phyloP scores from a whole-genome alignment of 2,888 invertebrate species.

The Chrysina gloriosa region DNA sequence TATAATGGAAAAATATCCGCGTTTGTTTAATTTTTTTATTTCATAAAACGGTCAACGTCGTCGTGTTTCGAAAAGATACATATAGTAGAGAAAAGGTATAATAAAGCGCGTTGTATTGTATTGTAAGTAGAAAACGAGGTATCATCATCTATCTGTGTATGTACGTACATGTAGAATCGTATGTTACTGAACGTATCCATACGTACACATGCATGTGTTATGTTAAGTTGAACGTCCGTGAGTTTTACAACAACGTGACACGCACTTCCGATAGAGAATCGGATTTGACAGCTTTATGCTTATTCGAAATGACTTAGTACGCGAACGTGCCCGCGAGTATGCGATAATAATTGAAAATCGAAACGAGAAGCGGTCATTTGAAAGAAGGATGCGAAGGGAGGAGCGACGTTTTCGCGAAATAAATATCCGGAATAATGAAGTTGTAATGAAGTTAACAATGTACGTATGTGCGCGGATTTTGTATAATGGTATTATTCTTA shows the following conservation, averaged over 20 bases:
- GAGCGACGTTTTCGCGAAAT: too few relatives aligned
- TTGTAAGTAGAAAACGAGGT: neutral
- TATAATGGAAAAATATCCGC: neutral
- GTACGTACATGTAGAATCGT: neutral
- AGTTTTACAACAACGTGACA: constrained; percentile 40
- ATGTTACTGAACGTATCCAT: neutral
- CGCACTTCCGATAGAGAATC: constrained; percentile 51
- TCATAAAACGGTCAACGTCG: too few relatives aligned
- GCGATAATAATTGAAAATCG: constrained; percentile 6
- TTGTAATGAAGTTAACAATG: too few relatives aligned
- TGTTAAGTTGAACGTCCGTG: constrained; percentile 22
- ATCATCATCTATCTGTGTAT: neutral
- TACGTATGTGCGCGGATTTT: too few relatives aligned
- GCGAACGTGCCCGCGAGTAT: neutral
- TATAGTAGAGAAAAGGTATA: constrained; percentile 14
- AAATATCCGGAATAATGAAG: too few relatives aligned
- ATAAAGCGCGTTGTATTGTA: neutral
- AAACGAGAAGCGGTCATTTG: neutral
- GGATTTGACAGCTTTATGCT: constrained; percentile 31
- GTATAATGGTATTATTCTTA: too few relatives aligned
- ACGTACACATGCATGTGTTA: neutral
- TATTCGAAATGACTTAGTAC: constrained; percentile 1
- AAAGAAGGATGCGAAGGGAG: neutral
- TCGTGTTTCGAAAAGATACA: constrained; percentile 15
- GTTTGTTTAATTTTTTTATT: neutral